phyloP scores from a whole-genome alignment of 1,140 invertebrate species.

The Andricus grossulariae region DNA sequence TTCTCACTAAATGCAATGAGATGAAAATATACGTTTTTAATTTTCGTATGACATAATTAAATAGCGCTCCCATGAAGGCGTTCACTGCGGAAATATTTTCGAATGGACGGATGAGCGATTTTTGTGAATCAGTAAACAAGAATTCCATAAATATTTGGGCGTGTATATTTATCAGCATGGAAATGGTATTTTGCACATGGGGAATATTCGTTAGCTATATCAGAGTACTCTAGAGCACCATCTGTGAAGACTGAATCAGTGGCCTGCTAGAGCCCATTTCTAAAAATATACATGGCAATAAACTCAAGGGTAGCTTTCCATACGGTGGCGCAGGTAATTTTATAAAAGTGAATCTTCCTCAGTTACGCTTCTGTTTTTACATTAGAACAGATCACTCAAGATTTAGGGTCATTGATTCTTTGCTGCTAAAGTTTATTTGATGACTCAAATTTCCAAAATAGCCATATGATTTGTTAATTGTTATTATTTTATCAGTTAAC shows the following conservation, averaged over 20 bases:
- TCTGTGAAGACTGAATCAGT: slow-evolving; percentile 42
- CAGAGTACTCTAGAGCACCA: slow-evolving; percentile 26
- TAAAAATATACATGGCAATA: slow-evolving; percentile 61
- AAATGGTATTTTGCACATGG: slow-evolving; percentile 41
- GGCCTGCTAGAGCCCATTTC: slow-evolving; percentile 49
- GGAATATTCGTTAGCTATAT: slow-evolving; percentile 31
- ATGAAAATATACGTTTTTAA: neutral
- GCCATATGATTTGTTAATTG: too few species aligned
- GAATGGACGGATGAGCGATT: slow-evolving; percentile 50
- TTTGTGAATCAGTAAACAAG: slow-evolving; percentile 44
- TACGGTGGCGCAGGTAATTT: slow-evolving; percentile 10
- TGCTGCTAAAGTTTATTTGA: neutral
- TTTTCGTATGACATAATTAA: neutral
- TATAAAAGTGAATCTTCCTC: slow-evolving; percentile 3
- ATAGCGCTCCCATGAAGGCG: neutral
- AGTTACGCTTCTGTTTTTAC: neutral
- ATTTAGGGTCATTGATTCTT: neutral
- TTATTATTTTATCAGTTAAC: too few species aligned
- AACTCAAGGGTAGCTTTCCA: slow-evolving; percentile 60
- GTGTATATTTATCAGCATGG: slow-evolving; percentile 61
- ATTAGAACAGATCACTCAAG: neutral
- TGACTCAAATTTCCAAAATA: neutral
- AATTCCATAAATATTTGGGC: slow-evolving; percentile 62
- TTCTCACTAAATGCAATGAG: too few species aligned
- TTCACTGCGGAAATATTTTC: neutral